A percentile compares a stretch with the other conserved stretches of the same genome.
Conservation (phyloP, 2,797 vertebrate genomes). For the Mus minutoides region DNA sequence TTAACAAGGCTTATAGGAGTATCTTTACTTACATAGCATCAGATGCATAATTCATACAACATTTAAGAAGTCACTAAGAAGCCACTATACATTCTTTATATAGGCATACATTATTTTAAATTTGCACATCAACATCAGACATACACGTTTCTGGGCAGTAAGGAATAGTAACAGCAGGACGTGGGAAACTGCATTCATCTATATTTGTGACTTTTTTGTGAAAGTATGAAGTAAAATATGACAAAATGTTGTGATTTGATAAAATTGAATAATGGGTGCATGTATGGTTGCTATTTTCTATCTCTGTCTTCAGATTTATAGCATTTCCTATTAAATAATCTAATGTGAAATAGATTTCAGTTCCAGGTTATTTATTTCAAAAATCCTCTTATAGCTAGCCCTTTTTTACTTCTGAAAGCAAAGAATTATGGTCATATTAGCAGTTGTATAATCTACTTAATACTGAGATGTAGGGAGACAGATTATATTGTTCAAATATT, state of each 20-base stretch:
- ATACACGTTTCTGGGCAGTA: not conserved
- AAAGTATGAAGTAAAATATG: constrained; percentile 34
- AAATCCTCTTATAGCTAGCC: constrained; percentile 21
- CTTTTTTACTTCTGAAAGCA: constrained; percentile 38
- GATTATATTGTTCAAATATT: not conserved
- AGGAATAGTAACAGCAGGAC: not conserved
- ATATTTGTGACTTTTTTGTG: constrained; percentile 18
- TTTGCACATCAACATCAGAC: not conserved
- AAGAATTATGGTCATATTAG: constrained; percentile 55
- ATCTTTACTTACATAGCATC: not conserved
- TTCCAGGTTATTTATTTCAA: not conserved
- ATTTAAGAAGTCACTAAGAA: constrained; percentile 25
- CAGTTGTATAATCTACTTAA: not conserved
- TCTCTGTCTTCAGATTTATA: constrained; percentile 23
- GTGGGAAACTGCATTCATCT: not conserved
- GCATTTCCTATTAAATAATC: constrained; percentile 39
- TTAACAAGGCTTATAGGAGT: constrained; percentile 13
- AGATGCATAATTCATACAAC: not conserved
- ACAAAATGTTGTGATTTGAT: constrained; percentile 50
- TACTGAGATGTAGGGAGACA: not conserved
- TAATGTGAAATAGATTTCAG: constrained; percentile 43
- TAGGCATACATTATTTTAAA: not conserved
- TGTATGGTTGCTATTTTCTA: constrained; percentile 15
- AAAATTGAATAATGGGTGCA: not conserved
- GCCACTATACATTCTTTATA: not conserved